A percentile compares a stretch with the other conserved stretches of the same genome.
Conservation (phyloP, 2,113 vertebrate genomes). For the Clarias macrocephalus region DNA sequence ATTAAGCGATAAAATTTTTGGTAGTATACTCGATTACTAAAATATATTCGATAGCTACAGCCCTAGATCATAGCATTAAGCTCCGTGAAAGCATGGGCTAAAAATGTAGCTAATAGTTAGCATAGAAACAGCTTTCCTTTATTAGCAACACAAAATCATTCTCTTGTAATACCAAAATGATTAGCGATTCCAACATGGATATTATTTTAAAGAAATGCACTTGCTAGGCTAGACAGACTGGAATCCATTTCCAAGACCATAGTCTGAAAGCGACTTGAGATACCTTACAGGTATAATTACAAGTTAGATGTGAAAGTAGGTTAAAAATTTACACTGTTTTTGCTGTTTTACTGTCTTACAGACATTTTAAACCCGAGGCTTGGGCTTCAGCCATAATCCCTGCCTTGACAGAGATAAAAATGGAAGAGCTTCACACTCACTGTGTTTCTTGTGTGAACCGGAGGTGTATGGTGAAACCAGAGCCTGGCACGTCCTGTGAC, state of each 20-base stretch:
- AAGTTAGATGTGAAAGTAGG: not conserved
- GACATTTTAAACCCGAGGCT: not conserved
- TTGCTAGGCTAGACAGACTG: no score
- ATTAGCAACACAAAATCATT: not conserved
- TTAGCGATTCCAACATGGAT: not conserved
- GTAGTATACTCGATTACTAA: no score
- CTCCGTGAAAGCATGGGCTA: not conserved
- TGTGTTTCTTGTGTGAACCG: constrained; percentile 89
- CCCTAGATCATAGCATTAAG: not conserved
- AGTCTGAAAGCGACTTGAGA: no score
- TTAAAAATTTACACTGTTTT: not conserved
- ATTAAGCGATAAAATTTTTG: no score
- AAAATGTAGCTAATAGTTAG: not conserved
- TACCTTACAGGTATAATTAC: not conserved
- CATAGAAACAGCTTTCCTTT: not conserved
- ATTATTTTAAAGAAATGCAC: not conserved
- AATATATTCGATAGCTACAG: no score
- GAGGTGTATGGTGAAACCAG: constrained; percentile 83
- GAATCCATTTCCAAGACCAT: no score
- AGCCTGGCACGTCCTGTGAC: constrained; percentile 85
- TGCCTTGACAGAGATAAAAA: constrained; percentile 1
- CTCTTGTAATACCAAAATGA: not conserved
- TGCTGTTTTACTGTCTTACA: constrained; percentile 26
- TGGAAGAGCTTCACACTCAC: constrained; percentile 80
- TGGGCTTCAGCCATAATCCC: not conserved